Base-by-base conservation (phyloP, 1,140 invertebrate genomes). In the Pogonus chalceus region DNA sequence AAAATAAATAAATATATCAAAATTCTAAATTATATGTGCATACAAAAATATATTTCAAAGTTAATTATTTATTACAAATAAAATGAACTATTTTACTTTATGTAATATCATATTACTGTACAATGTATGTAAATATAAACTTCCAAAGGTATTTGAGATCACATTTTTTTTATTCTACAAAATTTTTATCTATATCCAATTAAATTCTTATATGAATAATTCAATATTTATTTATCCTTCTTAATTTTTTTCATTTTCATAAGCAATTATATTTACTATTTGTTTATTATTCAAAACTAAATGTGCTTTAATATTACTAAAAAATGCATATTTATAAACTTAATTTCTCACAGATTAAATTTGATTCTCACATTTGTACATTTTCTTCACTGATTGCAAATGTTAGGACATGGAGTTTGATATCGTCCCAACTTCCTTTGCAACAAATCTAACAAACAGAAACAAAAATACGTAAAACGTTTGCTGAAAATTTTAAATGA, bases 341-440 rank as follows among this genome's bases (percentile, higher is more conserved):
- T n/a, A n/a, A n/a, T n/a, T n/a, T n/a, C n/a, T n/a, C n/a, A n/a
- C n/a, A n/a, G n/a, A n/a, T n/a, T n/a, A n/a, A n/a, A n/a, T n/a
- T n/a, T n/a, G n/a, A n/a, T n/a, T n/a, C n/a, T n/a, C n/a, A n/a
- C n/a, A n/a, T n/a, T n/a, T n/a, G n/a, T n/a, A n/a, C 26, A 31
- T 14, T 7, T 31, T 31, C 26, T 31, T 31, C 26, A 31, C 4
- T 31, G 4, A 31, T 31, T 23, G 48, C 64, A 67, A 20, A 58
- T 20, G 50, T 63, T 59, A 10, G 60, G 56, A 57, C 65, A 67
- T 16, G 65, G 64, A 47, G 57, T 51, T 14, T 62, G 52, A 53
- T 58, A 65, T 35, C 39, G 55, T 9, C 55, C 51, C 14, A 58
- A 20, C 37, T 60, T 58, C 24, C 55, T 56, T 51, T 66, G 65